Evolutionary conservation across 2,888 invertebrate genomes (phyloP).

Genomic region (Drosophila borborema): DNA sequence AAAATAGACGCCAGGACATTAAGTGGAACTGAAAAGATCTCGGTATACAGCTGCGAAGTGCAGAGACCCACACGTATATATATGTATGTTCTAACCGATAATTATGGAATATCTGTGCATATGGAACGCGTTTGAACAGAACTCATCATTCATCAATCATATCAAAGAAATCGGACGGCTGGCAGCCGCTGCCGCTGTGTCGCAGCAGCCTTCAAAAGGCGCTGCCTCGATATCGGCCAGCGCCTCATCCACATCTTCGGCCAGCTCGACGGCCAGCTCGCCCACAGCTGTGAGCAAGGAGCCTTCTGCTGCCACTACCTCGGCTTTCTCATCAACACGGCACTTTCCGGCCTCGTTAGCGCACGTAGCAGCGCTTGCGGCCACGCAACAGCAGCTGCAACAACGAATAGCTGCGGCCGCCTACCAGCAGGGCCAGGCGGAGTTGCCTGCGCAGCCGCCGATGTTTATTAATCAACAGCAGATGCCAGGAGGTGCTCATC

Average conservation of each 20-base stretch:
- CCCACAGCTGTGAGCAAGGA: constrained; percentile 56
- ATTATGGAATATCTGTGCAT: constrained; percentile 83
- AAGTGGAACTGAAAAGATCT: constrained; percentile 19
- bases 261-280: constrained; percentile 73
- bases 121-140: constrained; percentile 83
- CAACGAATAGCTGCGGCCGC: constrained; percentile 43
- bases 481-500: constrained; percentile 47
- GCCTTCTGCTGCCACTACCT: constrained; percentile 21
- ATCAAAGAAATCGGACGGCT: constrained; percentile 80
- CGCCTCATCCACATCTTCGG: constrained; percentile 57
- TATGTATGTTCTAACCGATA: constrained; percentile 3
- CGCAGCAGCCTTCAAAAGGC: constrained; percentile 42
- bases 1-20: constrained; percentile 23
- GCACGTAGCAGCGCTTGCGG: constrained; percentile 60
- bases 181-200: constrained; percentile 60
- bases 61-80: background rate
- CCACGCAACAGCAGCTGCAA: constrained; percentile 56
- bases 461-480: constrained; percentile 57
- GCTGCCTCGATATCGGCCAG: constrained; percentile 39
- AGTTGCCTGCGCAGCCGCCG: constrained; percentile 49
- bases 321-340: constrained; percentile 19
- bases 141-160: constrained; percentile 70
- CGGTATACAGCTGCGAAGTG: background rate
- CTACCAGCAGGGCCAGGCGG: constrained; percentile 44
- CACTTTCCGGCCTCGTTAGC: constrained; percentile 38